Evolutionary conservation across 2,797 vertebrate genomes (phyloP).

Genomic region (Eospalax fontanierii): DNA sequence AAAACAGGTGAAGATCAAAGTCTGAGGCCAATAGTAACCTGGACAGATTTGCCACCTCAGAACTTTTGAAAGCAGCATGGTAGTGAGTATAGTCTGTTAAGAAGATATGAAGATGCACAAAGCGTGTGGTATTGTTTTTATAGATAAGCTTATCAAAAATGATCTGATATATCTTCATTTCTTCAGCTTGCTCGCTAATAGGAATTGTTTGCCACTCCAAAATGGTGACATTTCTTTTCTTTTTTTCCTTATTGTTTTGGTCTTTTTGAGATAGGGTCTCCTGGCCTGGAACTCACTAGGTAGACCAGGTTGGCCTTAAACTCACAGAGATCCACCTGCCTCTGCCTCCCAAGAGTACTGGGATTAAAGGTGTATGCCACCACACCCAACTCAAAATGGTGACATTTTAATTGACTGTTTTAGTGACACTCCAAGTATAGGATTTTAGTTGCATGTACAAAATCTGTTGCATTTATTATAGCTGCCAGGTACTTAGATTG

Average conservation of each 20-base stretch:
- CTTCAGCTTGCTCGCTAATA: not conserved
- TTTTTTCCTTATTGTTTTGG: too few relatives aligned
- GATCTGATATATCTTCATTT: not conserved
- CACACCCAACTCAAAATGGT: too few relatives aligned
- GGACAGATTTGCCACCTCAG: not conserved
- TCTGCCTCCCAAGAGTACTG: too few relatives aligned
- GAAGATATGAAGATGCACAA: not conserved
- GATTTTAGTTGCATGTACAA: not conserved
- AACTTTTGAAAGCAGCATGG: slow-evolving; percentile 2
- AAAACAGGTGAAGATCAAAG: not conserved
- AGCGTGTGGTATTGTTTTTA: not conserved
- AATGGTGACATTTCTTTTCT: not conserved
- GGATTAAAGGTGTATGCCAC: too few relatives aligned
- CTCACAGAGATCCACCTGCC: too few relatives aligned
- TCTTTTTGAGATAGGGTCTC: too few relatives aligned
- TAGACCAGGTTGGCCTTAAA: too few relatives aligned
- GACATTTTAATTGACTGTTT: not conserved
- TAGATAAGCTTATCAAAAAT: slow-evolving; percentile 30
- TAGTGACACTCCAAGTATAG: not conserved
- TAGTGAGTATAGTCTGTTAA: not conserved
- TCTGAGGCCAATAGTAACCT: not conserved
- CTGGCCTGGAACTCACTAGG: too few relatives aligned
- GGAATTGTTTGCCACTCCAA: slow-evolving; percentile 50
- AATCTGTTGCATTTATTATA: not conserved
- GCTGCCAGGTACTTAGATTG: not conserved